Percentiles rank a stretch among this genome's conserved stretches.
Conservation (phyloP, 1,140 invertebrate species). For the Paracyclopina nana region DNA sequence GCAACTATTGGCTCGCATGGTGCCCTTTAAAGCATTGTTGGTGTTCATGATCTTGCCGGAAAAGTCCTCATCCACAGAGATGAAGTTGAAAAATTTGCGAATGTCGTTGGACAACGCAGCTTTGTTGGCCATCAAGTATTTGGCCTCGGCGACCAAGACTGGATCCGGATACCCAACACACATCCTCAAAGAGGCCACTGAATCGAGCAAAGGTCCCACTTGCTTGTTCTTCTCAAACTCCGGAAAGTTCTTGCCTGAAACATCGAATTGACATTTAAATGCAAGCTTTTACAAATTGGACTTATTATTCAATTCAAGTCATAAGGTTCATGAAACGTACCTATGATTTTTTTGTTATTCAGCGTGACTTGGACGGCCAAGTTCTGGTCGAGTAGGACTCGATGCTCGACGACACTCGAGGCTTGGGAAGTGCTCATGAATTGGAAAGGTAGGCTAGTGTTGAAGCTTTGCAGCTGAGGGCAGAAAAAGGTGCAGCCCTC, state of each 20-base stretch:
- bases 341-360: too few relatives aligned
- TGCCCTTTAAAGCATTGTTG: constrained; percentile 3
- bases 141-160: background rate
- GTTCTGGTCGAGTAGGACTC: constrained; percentile 8
- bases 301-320: too few relatives aligned
- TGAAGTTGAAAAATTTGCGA: constrained; percentile 4
- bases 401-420: constrained; percentile 9
- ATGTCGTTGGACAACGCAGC: background rate
- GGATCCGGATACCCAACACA: constrained; percentile 15
- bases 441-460: constrained; percentile 3
- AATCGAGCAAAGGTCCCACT: constrained; percentile 2
- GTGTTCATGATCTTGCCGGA: background rate
- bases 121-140: background rate
- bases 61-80: constrained; percentile 10
- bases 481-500: constrained; percentile 14
- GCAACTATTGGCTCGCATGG: constrained; percentile 3
- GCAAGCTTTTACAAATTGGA: too few relatives aligned
- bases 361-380: constrained; percentile 1
- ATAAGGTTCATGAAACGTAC: too few relatives aligned
- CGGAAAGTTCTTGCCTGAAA: background rate
- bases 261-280: too few relatives aligned
- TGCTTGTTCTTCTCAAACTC: constrained; percentile 7
- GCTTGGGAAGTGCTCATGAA: constrained; percentile 7
- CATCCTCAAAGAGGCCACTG: constrained; percentile 9
- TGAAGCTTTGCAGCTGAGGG: constrained; percentile 14